A percentile compares a stretch with the other conserved stretches of the same genome.
phyloP scores from a whole-genome alignment of 2,797 vertebrate species.

The Gymnocypris eckloni region DNA sequence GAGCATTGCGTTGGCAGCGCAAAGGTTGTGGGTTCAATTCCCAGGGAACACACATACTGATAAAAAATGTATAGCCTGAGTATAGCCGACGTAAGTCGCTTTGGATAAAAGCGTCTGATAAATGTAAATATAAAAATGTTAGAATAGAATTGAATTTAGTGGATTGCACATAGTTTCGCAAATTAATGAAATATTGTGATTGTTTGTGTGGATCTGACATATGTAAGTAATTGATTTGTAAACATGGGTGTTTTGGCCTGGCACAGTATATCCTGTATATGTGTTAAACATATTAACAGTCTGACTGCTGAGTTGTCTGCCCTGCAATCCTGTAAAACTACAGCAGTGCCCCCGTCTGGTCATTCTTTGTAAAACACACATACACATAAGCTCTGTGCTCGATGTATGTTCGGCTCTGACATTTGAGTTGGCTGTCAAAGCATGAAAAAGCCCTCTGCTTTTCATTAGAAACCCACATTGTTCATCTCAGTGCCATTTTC shows the following conservation, averaged over 20 bases:
- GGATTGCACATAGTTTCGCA: not conserved
- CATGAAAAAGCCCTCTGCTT: constrained; percentile 62
- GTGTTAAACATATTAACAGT: constrained; percentile 39
- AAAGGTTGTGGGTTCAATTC: too few species aligned
- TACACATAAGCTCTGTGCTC: not conserved
- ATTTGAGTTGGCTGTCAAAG: constrained; percentile 69
- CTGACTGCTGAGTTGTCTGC: constrained; percentile 50
- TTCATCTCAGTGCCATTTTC: constrained; percentile 66
- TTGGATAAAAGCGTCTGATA: too few species aligned
- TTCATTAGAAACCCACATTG: constrained; percentile 59
- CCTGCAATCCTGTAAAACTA: constrained; percentile 64
- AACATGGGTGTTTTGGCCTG: constrained; percentile 60
- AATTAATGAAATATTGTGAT: not conserved
- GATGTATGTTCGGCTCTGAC: constrained; percentile 69
- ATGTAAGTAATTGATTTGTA: constrained; percentile 31
- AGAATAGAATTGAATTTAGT: not conserved
- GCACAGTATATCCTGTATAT: constrained; percentile 37
- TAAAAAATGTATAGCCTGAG: too few species aligned
- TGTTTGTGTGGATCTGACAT: constrained; percentile 14
- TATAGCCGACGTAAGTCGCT: too few species aligned
- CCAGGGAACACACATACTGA: too few species aligned
- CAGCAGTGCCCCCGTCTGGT: constrained; percentile 83
- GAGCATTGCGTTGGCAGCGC: too few species aligned
- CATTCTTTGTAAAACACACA: constrained; percentile 35
- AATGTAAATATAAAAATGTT: too few species aligned